A percentile compares a stretch with the other conserved stretches of the same genome.
phyloP scores from a whole-genome alignment of 2,888 invertebrate genomes.

The Heliothis peltigera region DNA sequence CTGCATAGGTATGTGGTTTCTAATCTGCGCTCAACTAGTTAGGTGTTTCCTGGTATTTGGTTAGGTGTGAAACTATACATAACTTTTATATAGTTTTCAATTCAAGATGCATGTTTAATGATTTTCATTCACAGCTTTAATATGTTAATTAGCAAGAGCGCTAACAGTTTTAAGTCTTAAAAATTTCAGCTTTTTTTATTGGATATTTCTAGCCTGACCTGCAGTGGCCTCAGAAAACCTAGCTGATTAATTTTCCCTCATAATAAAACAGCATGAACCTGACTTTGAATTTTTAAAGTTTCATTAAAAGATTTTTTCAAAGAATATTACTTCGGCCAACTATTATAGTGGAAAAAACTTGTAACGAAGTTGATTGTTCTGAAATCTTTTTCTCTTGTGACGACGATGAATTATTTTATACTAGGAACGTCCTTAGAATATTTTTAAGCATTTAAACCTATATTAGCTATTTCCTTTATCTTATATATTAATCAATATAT shows the following conservation, averaged over 20 bases:
- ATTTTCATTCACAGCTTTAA: background rate
- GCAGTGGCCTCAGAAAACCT: constrained; percentile 2
- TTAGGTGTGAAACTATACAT: background rate
- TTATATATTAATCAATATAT: background rate
- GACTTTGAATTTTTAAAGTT: constrained; percentile 40
- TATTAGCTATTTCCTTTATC: background rate
- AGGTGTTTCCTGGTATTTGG: constrained; percentile 16
- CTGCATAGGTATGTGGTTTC: constrained; percentile 38
- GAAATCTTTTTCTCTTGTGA: constrained; percentile 26
- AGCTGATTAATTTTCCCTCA: constrained; percentile 30
- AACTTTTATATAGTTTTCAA: background rate
- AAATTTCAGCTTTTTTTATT: constrained; percentile 3
- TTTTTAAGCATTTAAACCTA: no score
- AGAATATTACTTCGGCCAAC: constrained; percentile 30
- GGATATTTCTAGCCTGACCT: background rate
- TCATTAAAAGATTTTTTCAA: constrained; percentile 26
- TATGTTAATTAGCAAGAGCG: background rate
- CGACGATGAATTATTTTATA: constrained; percentile 24
- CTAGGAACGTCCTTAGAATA: background rate
- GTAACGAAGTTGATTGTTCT: constrained; percentile 33
- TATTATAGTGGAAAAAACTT: constrained; percentile 20
- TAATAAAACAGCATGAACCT: constrained; percentile 24
- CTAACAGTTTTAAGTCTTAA: constrained; percentile 1
- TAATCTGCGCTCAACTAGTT: constrained; percentile 31
- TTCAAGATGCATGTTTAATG: background rate